Conservation (phyloP, 2,113 vertebrate genomes). For the Tragulus kanchil region DNA sequence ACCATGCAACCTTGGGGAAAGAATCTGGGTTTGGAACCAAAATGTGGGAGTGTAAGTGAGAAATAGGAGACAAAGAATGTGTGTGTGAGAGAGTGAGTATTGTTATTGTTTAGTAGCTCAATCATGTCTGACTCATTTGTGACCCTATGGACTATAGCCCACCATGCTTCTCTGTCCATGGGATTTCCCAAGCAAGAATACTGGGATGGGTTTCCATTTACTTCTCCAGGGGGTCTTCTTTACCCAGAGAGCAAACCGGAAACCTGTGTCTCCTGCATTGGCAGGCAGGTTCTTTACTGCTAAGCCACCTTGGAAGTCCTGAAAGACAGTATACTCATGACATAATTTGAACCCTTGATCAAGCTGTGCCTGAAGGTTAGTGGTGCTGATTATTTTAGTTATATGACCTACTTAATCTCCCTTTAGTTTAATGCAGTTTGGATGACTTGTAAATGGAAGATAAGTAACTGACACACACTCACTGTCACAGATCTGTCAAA, state of each 20-base stretch:
- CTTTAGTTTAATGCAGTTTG: not conserved
- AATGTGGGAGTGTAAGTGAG: not conserved
- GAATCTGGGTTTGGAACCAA: not conserved
- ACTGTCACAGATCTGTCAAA: not conserved
- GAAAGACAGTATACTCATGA: not conserved
- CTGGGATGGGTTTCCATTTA: not conserved
- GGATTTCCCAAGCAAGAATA: not conserved
- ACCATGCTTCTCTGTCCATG: not conserved
- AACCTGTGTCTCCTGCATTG: not conserved
- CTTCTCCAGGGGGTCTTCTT: not conserved
- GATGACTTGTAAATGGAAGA: not conserved
- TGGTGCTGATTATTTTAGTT: not conserved
- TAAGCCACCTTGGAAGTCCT: not conserved
- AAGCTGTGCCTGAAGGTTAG: not conserved
- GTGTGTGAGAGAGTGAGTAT: not conserved
- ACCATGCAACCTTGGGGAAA: not conserved
- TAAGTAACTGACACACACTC: not conserved
- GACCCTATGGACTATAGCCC: not conserved
- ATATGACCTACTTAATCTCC: not conserved
- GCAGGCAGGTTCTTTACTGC: not conserved
- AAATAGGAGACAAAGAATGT: not conserved
- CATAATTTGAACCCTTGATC: not conserved
- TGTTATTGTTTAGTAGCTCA: not conserved
- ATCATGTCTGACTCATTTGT: not conserved
- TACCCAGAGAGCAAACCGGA: fast-evolving